Percentiles rank a stretch among this genome's conserved stretches.
These are phyloP conservation scores for Leptinotarsa peninsularis DNA, from an alignment of 2,888 invertebrate species.

Conservation along the genomic window DNA sequence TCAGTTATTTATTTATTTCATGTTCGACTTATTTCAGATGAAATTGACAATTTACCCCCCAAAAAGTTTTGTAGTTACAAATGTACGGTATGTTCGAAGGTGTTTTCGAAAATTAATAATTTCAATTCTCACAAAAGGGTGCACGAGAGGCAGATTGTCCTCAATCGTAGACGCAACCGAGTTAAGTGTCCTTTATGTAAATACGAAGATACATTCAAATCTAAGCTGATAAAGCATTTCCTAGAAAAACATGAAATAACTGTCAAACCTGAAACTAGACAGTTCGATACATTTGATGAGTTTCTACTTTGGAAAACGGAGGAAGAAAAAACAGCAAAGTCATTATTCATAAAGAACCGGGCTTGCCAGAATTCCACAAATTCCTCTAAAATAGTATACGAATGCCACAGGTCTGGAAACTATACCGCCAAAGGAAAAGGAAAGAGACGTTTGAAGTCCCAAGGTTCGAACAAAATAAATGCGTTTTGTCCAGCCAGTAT, in stretches of 20 bases:
- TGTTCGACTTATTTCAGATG: neutral
- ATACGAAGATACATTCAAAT: conserved; percentile 12
- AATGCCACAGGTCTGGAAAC: conserved; percentile 41
- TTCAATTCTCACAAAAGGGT: conserved; percentile 12
- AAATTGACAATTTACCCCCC: neutral
- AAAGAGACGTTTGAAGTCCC: conserved; percentile 34
- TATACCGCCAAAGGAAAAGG: conserved; percentile 31
- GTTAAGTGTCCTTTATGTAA: conserved; percentile 16
- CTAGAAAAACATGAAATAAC: conserved; percentile 7
- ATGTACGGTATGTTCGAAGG: neutral
- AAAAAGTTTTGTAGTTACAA: neutral
- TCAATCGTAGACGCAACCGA: neutral
- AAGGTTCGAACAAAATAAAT: conserved; percentile 39
- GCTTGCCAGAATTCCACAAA: neutral
- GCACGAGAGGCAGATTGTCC: conserved; percentile 2
- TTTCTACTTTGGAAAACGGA: conserved; percentile 20
- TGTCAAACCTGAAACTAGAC: neutral
- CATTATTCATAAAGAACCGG: neutral
- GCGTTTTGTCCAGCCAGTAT: conserved; percentile 37
- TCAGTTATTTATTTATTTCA: neutral
- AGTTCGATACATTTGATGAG: neutral
- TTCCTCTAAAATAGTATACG: neutral
- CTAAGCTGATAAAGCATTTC: conserved; percentile 9
- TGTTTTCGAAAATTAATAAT: conserved; percentile 8
- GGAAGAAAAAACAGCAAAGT: conserved; percentile 18